These are phyloP conservation scores for Trichonephila inaurata DNA, from an alignment of 1,140 invertebrate genomes.

Conservation along the genomic window DNA sequence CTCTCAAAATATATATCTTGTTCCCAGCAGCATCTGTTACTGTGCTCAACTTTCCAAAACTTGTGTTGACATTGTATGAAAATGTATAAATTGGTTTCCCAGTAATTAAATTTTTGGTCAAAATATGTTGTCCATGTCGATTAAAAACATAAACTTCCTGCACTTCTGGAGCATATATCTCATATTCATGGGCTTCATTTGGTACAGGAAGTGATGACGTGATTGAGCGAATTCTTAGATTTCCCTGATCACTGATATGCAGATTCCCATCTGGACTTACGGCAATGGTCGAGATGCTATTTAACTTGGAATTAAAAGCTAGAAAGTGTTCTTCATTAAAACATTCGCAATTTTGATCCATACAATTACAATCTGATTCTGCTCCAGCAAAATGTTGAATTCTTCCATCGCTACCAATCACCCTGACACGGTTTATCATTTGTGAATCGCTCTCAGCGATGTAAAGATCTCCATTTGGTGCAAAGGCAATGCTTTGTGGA, in stretches of 20 bases:
- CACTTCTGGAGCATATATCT: conserved; percentile 93
- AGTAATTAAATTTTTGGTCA: conserved; percentile 94
- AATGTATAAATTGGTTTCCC: conserved; percentile 96
- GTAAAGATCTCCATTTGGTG: conserved; percentile 94
- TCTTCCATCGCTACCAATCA: conserved; percentile 82
- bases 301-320: conserved; percentile 94
- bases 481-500: conserved; percentile 87
- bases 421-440: conserved; percentile 92
- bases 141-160: conserved; percentile 96
- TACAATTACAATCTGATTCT: conserved; percentile 83
- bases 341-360: conserved; percentile 84
- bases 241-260: conserved; percentile 96
- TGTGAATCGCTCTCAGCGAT: conserved; percentile 96
- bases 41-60: conserved; percentile 95
- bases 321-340: conserved; percentile 94
- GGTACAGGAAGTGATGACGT: conserved; percentile 93
- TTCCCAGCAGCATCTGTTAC: conserved; percentile 96
- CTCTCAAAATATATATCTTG: conserved; percentile 94
- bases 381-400: conserved; percentile 82
- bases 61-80: conserved; percentile 97
- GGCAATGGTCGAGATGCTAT: conserved; percentile 93
- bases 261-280: conserved; percentile 96
- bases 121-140: conserved; percentile 94
- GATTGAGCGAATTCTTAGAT: conserved; percentile 91
- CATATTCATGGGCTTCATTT: conserved; percentile 92